These are phyloP conservation scores for Amblyornis subalaris DNA, from an alignment of 2,113 vertebrate genomes.

Conservation along the genomic window DNA sequence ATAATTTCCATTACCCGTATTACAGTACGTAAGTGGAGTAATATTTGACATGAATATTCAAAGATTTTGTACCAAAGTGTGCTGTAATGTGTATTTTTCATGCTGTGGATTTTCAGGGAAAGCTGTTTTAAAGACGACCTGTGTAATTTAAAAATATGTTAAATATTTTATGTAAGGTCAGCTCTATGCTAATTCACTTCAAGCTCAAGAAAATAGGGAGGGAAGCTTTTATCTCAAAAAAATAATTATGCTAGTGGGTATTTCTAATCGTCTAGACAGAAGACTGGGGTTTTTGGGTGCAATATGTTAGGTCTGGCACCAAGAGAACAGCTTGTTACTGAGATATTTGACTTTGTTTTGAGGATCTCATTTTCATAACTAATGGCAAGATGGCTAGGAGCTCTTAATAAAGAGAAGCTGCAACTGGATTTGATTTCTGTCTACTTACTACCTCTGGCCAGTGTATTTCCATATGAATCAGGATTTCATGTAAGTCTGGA, in stretches of 20 bases:
- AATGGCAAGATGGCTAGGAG: neutral
- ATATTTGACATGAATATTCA: neutral
- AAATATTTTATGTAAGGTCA: neutral
- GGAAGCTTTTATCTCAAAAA: neutral
- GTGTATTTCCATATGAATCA: neutral
- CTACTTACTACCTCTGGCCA: neutral
- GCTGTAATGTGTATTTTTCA: neutral
- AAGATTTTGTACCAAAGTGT: neutral
- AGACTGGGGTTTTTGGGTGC: neutral
- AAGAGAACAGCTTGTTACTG: neutral
- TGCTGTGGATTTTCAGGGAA: neutral
- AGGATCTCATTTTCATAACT: neutral
- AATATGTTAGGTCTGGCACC: neutral
- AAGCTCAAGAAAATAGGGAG: neutral
- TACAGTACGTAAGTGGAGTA: neutral
- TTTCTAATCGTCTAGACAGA: neutral
- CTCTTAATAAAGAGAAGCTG: neutral
- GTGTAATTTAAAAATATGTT: neutral
- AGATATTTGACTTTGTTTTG: neutral
- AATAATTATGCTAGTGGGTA: neutral
- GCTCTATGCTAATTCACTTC: neutral
- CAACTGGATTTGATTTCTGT: neutral
- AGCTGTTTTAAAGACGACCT: neutral
- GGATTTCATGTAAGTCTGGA: neutral
- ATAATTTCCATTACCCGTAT: neutral